Percentiles rank a stretch among this genome's conserved stretches.
Evolutionary conservation across 2,113 vertebrate species (phyloP).

Genomic region (Petrocephalus zakoni): DNA sequence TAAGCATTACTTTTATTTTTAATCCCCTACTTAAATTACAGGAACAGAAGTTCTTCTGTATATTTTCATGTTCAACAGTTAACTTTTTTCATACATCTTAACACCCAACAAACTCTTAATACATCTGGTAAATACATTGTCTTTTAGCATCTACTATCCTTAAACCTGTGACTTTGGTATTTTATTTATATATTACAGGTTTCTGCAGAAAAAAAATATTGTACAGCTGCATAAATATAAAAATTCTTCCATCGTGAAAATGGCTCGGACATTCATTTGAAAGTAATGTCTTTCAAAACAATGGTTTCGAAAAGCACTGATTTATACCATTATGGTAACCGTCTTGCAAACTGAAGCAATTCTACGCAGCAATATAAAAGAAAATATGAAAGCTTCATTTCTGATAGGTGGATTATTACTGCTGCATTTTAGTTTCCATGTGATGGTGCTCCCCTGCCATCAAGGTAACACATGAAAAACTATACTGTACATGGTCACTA

Average conservation of each 20-base stretch:
- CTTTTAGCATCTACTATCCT: constrained; percentile 70
- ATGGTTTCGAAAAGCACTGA: constrained; percentile 44
- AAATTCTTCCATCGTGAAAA: constrained; percentile 82
- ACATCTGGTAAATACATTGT: constrained; percentile 73
- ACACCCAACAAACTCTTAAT: constrained; percentile 64
- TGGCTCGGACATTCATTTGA: constrained; percentile 82
- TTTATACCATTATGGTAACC: constrained; percentile 53
- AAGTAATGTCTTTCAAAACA: constrained; percentile 67
- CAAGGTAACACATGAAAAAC: neutral
- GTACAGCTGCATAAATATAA: constrained; percentile 98
- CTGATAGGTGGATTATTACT: neutral
- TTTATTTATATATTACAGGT: constrained; percentile 91
- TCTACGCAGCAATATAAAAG: constrained; percentile 38
- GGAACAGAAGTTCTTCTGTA: constrained; percentile 68
- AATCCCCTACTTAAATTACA: constrained; percentile 71
- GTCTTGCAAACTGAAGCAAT: constrained; percentile 53
- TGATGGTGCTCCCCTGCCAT: constrained; percentile 28
- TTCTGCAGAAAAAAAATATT: constrained; percentile 90
- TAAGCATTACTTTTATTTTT: constrained; percentile 49
- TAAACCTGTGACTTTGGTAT: constrained; percentile 92
- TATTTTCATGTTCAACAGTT: constrained; percentile 70
- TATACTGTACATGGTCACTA: constrained; percentile 39
- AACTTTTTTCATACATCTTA: constrained; percentile 67
- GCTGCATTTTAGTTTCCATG: neutral
- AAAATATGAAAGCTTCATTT: neutral